These are phyloP conservation scores for Tiliacea citrago DNA, from an alignment of 2,888 invertebrate genomes.

Conservation along the genomic window DNA sequence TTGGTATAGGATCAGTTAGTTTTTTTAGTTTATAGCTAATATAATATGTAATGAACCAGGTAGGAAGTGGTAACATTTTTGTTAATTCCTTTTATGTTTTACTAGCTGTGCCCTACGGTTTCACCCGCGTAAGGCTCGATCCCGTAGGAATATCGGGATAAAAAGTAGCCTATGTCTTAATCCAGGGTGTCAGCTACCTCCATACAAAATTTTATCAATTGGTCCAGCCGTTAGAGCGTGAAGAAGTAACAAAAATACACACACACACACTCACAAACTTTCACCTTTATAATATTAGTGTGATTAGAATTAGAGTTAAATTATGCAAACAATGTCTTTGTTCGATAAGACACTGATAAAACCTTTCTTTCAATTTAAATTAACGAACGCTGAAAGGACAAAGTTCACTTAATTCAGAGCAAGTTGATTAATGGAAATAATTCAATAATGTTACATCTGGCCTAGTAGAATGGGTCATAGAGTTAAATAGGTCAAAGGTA, in stretches of 20 bases:
- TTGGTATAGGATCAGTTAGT: neutral
- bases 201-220: too few species aligned
- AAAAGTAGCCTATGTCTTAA: too few species aligned
- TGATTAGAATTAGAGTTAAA: too few species aligned
- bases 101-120: too few species aligned
- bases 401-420: conserved; percentile 1
- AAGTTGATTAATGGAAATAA: conserved; percentile 41
- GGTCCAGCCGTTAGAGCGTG: too few species aligned
- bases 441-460: conserved; percentile 42
- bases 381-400: conserved; percentile 1
- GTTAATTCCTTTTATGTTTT: neutral
- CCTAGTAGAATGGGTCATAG: conserved; percentile 25
- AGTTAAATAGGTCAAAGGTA: conserved; percentile 52
- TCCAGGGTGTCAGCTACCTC: too few species aligned
- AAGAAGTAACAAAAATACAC: too few species aligned
- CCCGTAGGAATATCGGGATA: too few species aligned
- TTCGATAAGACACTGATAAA: neutral
- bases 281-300: too few species aligned
- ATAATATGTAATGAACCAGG: neutral
- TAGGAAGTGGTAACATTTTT: neutral
- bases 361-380: neutral
- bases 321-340: neutral
- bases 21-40: neutral
- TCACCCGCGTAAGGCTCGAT: too few species aligned
- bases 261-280: too few species aligned